phyloP scores from a whole-genome alignment of 2,113 vertebrate species.

The Coreoperca whiteheadi region DNA sequence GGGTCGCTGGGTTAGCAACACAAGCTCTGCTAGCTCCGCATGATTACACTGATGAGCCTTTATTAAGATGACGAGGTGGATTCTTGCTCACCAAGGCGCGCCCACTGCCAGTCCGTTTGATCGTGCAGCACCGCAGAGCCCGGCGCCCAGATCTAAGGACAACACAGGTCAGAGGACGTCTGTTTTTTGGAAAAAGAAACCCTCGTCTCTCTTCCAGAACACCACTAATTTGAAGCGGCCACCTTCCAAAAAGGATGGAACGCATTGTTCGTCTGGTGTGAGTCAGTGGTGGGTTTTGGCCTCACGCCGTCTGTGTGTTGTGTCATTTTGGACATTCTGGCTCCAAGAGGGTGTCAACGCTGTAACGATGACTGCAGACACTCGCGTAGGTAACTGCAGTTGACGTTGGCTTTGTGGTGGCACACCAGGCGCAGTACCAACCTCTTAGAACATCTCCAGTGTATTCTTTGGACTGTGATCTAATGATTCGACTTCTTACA shows the following conservation, averaged over 20 bases:
- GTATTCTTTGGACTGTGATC: conserved; percentile 48
- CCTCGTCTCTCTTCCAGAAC: conserved; percentile 50
- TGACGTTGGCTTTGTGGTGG: conserved; percentile 14
- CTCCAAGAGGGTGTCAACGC: conserved; percentile 10
- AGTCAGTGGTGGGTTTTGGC: conserved; percentile 66
- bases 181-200: conserved; percentile 58
- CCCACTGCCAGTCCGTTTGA: conserved; percentile 60
- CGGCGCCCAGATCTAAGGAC: conserved; percentile 60
- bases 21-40: conserved; percentile 53
- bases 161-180: conserved; percentile 60
- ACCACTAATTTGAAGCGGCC: conserved; percentile 70
- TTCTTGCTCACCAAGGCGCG: conserved; percentile 74
- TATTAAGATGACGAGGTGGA: conserved; percentile 80
- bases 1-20: conserved; percentile 49
- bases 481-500: conserved; percentile 11
- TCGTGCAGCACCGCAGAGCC: conserved; percentile 41
- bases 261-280: conserved; percentile 66
- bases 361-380: conserved; percentile 11
- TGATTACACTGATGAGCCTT: conserved; percentile 73
- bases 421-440: background rate
- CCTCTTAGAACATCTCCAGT: background rate
- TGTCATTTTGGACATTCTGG: conserved; percentile 56
- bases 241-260: conserved; percentile 57
- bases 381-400: background rate
- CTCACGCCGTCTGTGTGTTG: conserved; percentile 25